Evolutionary conservation across 2,113 vertebrate species (phyloP).

Genomic region (Salvelinus alpinus): DNA sequence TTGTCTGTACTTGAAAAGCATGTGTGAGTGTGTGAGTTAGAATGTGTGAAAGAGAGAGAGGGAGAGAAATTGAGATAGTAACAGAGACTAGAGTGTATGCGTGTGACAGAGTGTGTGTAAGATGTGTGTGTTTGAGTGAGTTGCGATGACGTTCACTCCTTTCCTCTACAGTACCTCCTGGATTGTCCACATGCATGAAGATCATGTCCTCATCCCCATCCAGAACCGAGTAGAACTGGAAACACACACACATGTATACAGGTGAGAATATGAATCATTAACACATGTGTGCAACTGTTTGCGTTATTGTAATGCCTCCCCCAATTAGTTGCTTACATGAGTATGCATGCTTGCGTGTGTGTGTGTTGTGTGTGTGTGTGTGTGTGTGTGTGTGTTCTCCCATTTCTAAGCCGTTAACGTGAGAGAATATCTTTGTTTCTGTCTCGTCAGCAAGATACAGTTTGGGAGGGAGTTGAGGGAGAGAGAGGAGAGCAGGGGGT

Average conservation of each 20-base stretch:
- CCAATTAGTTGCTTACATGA: neutral
- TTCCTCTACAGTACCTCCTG: constrained; percentile 68
- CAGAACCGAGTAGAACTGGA: constrained; percentile 81
- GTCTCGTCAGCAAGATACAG: constrained; percentile 51
- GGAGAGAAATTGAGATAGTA: too few relatives aligned
- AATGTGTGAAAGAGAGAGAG: neutral
- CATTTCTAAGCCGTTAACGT: constrained; percentile 26
- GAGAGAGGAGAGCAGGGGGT: too few relatives aligned
- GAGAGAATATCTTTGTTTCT: constrained; percentile 54
- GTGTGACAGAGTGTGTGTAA: neutral
- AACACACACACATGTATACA: constrained; percentile 19
- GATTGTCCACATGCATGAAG: constrained; percentile 82
- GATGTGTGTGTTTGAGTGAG: neutral
- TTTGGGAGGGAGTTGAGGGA: neutral
- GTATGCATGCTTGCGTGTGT: constrained; percentile 10
- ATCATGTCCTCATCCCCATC: constrained; percentile 81
- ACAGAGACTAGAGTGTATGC: neutral
- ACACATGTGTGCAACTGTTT: constrained; percentile 24
- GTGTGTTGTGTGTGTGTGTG: neutral
- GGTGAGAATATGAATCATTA: constrained; percentile 19
- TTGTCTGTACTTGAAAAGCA: neutral
- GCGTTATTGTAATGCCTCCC: neutral
- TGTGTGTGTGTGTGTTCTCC: constrained; percentile 1
- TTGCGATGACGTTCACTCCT: neutral
- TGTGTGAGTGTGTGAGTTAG: neutral